A percentile compares a stretch with the other conserved stretches of the same genome.
Conservation (phyloP, 1,140 invertebrate genomes). For the Drosophila pallidifrons region DNA sequence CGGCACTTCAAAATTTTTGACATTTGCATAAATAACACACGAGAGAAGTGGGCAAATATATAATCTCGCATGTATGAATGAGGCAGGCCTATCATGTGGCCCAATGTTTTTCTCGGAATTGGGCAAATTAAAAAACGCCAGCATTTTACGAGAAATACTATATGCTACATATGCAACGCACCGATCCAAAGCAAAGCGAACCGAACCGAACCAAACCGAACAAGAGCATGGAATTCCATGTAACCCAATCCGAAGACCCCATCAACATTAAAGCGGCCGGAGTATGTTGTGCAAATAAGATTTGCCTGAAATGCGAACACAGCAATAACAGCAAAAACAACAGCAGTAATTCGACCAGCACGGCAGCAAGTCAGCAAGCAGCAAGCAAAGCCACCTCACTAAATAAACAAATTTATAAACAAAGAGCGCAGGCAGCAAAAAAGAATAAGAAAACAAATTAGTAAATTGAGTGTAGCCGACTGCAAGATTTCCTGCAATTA, state of each 20-base stretch:
- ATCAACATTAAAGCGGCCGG: not conserved
- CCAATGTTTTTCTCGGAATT: slow-evolving; percentile 44
- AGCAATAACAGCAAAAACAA: slow-evolving; percentile 1
- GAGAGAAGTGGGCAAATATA: slow-evolving; percentile 43
- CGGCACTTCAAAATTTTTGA: slow-evolving; percentile 81
- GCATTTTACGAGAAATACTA: slow-evolving; percentile 40
- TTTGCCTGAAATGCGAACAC: slow-evolving; percentile 53
- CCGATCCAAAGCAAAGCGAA: slow-evolving; percentile 46
- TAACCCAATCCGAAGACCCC: slow-evolving; percentile 28
- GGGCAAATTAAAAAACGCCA: slow-evolving; percentile 66
- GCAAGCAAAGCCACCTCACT: slow-evolving; percentile 58
- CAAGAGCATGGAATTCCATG: slow-evolving; percentile 51
- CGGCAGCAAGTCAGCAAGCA: slow-evolving; percentile 40
- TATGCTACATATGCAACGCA: slow-evolving; percentile 53
- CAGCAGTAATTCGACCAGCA: slow-evolving; percentile 8
- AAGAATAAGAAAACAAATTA: not conserved
- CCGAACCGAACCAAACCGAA: slow-evolving; percentile 16
- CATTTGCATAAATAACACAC: slow-evolving; percentile 80
- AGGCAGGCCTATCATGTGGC: slow-evolving; percentile 59
- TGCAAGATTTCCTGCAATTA: not conserved
- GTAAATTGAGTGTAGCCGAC: not conserved
- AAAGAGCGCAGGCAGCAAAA: slow-evolving; percentile 24
- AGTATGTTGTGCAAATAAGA: slow-evolving; percentile 61
- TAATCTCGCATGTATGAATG: slow-evolving; percentile 20
- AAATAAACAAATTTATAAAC: slow-evolving; percentile 75